Evolutionary conservation across 2,797 vertebrate genomes (phyloP), one percentile per base, ranked within the genome.

Genomic region (Manis javanica): DNA sequence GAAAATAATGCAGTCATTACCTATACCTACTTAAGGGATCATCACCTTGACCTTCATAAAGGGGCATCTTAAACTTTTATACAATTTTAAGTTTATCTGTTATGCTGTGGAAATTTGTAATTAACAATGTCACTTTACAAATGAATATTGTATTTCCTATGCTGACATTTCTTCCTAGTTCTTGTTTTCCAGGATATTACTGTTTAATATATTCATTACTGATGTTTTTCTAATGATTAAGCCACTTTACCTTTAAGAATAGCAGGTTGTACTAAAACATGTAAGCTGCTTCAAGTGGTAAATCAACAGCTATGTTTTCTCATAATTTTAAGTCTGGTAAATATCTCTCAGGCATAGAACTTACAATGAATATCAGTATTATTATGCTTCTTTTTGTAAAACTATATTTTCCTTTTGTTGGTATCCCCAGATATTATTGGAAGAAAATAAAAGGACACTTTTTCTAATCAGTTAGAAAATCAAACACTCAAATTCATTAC

Each of bases 41-140:
- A 87, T 83, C 79, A 82, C 74, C 37, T 90, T 91, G 51, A 34
- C 39, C 37, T 89, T 95, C 34, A 42, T 46, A 94, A 95, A 95
- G 59, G 90, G 79, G 81, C 92, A 85, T 53, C 74, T 96, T 89
- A 37, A 6, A 91, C 49, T 97, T 96, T 92, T 74, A 37, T 75
- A 96, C 94, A 93, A 53, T 89, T 96, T 90, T 96, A 98, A 97
- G 59, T 26, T 34, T 85, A 61, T 89, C 96, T 87, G 55, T 96
- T 83, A 96, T 49, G n/a, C 97, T 88, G 94, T 95, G 82, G 90
- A 19, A 53, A 78, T 74, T 91, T 96, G 59, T 95, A 96, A 97
- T 88, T 87, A 96, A 96, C 95, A 95, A 79, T 66, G 66, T 97
- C 93, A 95, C 92, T 97, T 98, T 37, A 46, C 90, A 64, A 89